phyloP scores from a whole-genome alignment of 2,888 invertebrate species.

The Pecten maximus region DNA sequence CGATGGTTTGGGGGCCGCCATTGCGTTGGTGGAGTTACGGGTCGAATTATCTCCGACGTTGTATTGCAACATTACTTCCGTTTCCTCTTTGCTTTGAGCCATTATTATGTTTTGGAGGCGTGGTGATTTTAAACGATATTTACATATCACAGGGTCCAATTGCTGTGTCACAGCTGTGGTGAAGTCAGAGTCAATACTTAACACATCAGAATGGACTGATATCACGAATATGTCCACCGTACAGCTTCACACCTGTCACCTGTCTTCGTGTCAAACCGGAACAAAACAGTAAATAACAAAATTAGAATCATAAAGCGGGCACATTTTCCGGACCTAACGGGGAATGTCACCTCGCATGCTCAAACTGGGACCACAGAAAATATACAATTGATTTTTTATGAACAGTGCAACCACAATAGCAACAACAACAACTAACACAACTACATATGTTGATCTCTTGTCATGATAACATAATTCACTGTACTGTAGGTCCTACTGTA shows the following conservation, averaged over 20 bases:
- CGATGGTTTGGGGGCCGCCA: neutral
- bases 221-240: neutral
- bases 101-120: neutral
- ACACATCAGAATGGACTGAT: neutral
- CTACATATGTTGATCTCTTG: too few species aligned
- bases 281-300: neutral
- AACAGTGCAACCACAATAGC: too few species aligned
- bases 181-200: neutral
- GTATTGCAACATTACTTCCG: slow-evolving; percentile 13
- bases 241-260: slow-evolving; percentile 15
- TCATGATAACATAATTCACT: too few species aligned
- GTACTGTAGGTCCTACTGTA: too few species aligned
- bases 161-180: neutral
- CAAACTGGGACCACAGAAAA: too few species aligned
- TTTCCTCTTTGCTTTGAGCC: slow-evolving; percentile 24
- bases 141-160: neutral
- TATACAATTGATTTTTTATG: too few species aligned
- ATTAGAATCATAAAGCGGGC: neutral
- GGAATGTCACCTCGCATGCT: too few species aligned
- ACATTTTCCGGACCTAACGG: neutral
- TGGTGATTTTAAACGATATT: neutral
- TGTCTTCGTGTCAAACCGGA: slow-evolving; percentile 17
- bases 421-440: too few species aligned
- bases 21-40: neutral
- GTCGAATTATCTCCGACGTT: neutral